Evolutionary conservation across 1,140 invertebrate genomes (phyloP), one percentile per base, ranked within the genome.

Genomic region (Papilio polytes): DNA sequence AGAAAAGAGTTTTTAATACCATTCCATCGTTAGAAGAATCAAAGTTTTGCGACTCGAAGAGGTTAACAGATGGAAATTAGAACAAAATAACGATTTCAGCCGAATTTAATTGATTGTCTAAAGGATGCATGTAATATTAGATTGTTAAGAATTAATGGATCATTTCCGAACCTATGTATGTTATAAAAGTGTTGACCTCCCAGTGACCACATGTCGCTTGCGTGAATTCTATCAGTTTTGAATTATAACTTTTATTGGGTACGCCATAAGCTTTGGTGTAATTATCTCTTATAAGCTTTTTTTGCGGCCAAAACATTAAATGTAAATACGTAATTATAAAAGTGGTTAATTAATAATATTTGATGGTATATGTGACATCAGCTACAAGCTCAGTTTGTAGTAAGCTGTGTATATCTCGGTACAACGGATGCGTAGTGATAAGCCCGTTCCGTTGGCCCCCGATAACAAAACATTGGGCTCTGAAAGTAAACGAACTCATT

Each of bases 401-500:
- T 84, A 82, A 84, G 80, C 82, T 86, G 63, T 80, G 82, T 85
- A 85, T 86, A 82, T 86, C 79, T 86, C 78, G 73, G 82, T 81
- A 84, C 82, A 88, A 85, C 90, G 90, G 91, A 92, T 91, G 90
- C 83, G 82, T 41, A 83, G 48, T 81, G 92, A 94, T 94, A 94
- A 91, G 86, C 84, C 70, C 85, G 90, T 93, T 94, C 91, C 91
- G 91, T 87, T 91, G 85, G 85, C 86, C 84, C 74, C 85, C 83
- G 90, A 92, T 90, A 92, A 92, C 85, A 85, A 84, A 84, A 89
- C 90, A 91, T 92, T 93, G 86, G 90, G 85, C 84, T 82, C 80
- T 81, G 74, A 87, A 89, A 91, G 90, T 89, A 92, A 92, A 92
- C 85, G 90, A 90, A 93, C 89, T 89, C 90, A 85, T 88, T 89